Percentiles rank a stretch among this genome's conserved stretches.
Conservation (phyloP, 2,113 vertebrate genomes). For the Chionomys nivalis region DNA sequence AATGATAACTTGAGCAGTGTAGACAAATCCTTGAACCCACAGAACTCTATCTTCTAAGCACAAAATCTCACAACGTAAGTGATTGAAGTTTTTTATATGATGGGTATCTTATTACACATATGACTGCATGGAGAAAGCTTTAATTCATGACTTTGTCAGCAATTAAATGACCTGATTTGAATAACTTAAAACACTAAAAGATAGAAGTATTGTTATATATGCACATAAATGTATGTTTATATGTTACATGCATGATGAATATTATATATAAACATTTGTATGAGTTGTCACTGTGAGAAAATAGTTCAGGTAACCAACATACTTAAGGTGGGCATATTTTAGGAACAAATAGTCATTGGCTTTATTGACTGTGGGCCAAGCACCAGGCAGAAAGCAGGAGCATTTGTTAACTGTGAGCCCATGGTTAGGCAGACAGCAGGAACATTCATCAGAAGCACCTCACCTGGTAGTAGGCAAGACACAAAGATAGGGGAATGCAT, state of each 20-base stretch:
- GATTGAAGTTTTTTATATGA: neutral
- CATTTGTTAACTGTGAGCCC: neutral
- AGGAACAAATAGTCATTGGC: neutral
- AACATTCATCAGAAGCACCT: neutral
- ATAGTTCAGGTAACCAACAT: neutral
- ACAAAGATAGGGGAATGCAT: neutral
- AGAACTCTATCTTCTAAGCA: neutral
- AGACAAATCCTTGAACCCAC: neutral
- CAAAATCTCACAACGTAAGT: neutral
- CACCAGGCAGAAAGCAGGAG: neutral
- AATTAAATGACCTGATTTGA: neutral
- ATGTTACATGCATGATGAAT: neutral
- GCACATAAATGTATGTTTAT: neutral
- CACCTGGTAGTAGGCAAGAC: neutral
- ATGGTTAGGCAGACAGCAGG: neutral
- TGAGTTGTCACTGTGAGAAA: neutral
- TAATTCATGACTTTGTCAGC: slow-evolving; percentile 3
- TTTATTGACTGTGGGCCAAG: neutral
- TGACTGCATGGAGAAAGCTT: neutral
- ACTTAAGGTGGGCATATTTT: neutral
- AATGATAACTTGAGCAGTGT: neutral
- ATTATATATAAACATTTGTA: neutral
- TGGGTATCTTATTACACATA: neutral
- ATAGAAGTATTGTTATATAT: neutral
- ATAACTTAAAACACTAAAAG: neutral